These are phyloP conservation scores for Melozone crissalis DNA, from an alignment of 2,113 vertebrate genomes.

Conservation along the genomic window DNA sequence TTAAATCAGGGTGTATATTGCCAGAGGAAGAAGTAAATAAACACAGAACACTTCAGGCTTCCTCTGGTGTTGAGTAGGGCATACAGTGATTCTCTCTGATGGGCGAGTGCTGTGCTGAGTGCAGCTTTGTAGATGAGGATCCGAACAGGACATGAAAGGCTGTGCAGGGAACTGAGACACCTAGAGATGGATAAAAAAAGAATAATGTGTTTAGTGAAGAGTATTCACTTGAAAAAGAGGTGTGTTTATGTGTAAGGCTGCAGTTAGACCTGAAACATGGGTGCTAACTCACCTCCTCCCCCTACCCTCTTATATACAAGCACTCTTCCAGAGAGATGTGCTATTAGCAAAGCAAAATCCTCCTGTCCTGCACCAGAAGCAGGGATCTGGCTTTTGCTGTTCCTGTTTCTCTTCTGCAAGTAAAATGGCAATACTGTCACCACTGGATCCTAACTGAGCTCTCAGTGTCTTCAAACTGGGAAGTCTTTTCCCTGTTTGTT, in stretches of 20 bases:
- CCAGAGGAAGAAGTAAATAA: neutral
- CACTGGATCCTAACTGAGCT: neutral
- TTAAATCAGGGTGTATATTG: neutral
- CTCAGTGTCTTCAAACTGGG: neutral
- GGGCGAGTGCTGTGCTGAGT: neutral
- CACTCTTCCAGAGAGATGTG: neutral
- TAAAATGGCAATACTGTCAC: neutral
- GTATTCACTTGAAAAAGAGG: neutral
- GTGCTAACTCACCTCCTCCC: neutral
- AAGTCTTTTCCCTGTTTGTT: neutral
- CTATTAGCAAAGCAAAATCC: neutral
- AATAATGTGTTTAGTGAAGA: neutral
- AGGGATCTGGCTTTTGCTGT: neutral
- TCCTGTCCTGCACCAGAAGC: neutral
- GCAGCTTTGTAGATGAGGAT: neutral
- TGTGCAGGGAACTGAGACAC: neutral
- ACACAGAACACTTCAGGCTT: neutral
- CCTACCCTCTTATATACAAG: neutral
- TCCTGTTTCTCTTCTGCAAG: neutral
- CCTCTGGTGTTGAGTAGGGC: slow-evolving; percentile 3
- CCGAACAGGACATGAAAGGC: neutral
- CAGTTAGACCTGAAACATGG: neutral
- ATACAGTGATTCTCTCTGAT: neutral
- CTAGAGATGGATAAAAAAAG: neutral
- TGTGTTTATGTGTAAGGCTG: neutral